Percentiles rank a stretch among this genome's conserved stretches.
Conservation (phyloP, 2,888 invertebrate genomes). For the Limenitis camilla region DNA sequence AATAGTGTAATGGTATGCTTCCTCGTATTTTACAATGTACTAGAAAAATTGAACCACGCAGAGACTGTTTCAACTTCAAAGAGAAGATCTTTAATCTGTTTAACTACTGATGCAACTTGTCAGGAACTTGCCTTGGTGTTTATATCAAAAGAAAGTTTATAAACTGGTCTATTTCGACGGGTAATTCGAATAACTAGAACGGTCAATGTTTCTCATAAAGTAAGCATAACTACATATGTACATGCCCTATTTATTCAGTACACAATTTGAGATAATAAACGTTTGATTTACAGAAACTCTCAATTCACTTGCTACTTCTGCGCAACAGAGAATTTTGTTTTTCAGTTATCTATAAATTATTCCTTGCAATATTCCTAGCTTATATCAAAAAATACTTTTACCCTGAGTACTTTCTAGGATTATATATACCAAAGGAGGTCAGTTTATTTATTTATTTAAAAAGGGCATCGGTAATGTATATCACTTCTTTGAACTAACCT, state of each 20-base stretch:
- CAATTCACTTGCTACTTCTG: too few relatives aligned
- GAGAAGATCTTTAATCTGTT: slow-evolving; percentile 7
- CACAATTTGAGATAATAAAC: too few relatives aligned
- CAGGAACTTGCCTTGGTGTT: background rate
- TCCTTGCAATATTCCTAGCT: too few relatives aligned
- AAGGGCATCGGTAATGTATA: too few relatives aligned
- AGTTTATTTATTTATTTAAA: too few relatives aligned
- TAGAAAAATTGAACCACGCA: background rate
- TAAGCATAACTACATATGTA: slow-evolving; percentile 16
- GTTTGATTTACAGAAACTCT: too few relatives aligned
- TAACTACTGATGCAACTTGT: slow-evolving; percentile 5
- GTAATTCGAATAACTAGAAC: slow-evolving; percentile 13
- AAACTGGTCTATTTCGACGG: slow-evolving; percentile 16
- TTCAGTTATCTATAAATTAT: too few relatives aligned
- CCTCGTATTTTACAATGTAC: background rate
- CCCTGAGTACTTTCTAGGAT: too few relatives aligned
- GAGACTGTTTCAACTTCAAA: slow-evolving; percentile 9
- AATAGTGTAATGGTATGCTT: background rate
- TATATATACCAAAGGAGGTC: too few relatives aligned
- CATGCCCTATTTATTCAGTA: background rate
- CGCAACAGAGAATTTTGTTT: too few relatives aligned
- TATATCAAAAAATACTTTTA: too few relatives aligned
- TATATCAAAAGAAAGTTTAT: slow-evolving; percentile 23
- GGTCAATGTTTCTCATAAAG: slow-evolving; percentile 19
- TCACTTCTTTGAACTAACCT: too few relatives aligned